Evolutionary conservation across 2,888 invertebrate genomes (phyloP).

Genomic region (Bombyx huttoni): DNA sequence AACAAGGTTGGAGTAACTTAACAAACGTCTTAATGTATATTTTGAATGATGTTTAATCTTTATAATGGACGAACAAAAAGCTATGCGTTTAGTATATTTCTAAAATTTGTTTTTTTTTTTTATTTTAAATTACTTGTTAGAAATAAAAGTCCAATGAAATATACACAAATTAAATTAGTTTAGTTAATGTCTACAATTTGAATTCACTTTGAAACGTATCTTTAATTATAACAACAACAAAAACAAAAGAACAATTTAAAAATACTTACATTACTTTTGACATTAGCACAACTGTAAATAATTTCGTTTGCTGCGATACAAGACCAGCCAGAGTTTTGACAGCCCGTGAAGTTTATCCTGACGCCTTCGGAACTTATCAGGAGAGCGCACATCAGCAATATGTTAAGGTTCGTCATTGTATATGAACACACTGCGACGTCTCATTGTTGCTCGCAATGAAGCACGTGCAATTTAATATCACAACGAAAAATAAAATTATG

Average conservation of each 20-base stretch:
- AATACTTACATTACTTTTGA: constrained; percentile 44
- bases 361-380: constrained; percentile 17
- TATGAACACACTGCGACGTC: constrained; percentile 3
- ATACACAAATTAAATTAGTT: too few relatives aligned
- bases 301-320: constrained; percentile 46
- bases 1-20: too few relatives aligned
- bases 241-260: background rate
- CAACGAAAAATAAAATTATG: too few relatives aligned
- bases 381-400: background rate
- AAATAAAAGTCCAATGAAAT: too few relatives aligned
- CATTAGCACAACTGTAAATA: constrained; percentile 38
- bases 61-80: too few relatives aligned
- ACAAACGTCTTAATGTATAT: too few relatives aligned
- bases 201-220: background rate
- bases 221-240: background rate
- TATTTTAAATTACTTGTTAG: too few relatives aligned
- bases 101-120: too few relatives aligned
- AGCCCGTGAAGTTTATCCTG: constrained; percentile 54
- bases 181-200: too few relatives aligned
- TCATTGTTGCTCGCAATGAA: background rate
- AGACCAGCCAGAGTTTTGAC: constrained; percentile 52
- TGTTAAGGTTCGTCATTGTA: background rate
- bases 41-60: too few relatives aligned
- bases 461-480: background rate
- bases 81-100: too few relatives aligned